Conservation (phyloP, 1,140 invertebrate genomes). For the Drosophila lacertosa region DNA sequence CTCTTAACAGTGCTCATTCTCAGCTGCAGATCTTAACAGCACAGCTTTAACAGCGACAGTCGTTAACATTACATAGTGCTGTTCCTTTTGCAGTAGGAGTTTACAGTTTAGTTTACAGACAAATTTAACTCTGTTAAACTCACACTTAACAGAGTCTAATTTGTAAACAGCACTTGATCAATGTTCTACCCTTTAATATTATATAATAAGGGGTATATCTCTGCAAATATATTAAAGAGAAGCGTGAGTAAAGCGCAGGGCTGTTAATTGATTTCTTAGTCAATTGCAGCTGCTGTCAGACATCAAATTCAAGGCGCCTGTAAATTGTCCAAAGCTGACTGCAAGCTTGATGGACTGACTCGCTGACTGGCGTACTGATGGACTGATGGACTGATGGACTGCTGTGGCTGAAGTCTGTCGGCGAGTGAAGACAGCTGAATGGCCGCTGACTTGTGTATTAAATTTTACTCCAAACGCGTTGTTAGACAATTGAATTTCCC, state of each 20-base stretch:
- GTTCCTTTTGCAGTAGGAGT: too few relatives aligned
- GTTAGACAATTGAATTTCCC: constrained; percentile 68
- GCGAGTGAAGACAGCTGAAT: constrained; percentile 18
- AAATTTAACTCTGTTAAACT: too few relatives aligned
- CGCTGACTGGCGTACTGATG: constrained; percentile 15
- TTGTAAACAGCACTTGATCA: too few relatives aligned
- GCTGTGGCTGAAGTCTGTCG: constrained; percentile 34
- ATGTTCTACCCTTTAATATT: background rate
- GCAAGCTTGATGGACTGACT: constrained; percentile 23
- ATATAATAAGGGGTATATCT: background rate
- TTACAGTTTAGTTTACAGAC: too few relatives aligned
- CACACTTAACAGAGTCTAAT: too few relatives aligned
- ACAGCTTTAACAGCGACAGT: too few relatives aligned
- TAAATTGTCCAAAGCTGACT: constrained; percentile 16
- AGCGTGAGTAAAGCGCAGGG: background rate
- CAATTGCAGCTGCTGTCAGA: constrained; percentile 10
- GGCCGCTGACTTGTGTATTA: constrained; percentile 45
- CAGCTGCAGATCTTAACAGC: too few relatives aligned
- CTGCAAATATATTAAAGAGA: constrained; percentile 6
- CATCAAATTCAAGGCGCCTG: constrained; percentile 36
- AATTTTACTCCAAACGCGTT: constrained; percentile 53
- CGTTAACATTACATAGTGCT: too few relatives aligned
- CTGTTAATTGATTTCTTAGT: constrained; percentile 56
- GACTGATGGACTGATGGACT: constrained; percentile 1
- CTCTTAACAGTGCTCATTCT: too few relatives aligned